Percentiles rank a stretch among this genome's conserved stretches.
Evolutionary conservation across 2,888 invertebrate species (phyloP).

Genomic region (Hypolimnas misippus): DNA sequence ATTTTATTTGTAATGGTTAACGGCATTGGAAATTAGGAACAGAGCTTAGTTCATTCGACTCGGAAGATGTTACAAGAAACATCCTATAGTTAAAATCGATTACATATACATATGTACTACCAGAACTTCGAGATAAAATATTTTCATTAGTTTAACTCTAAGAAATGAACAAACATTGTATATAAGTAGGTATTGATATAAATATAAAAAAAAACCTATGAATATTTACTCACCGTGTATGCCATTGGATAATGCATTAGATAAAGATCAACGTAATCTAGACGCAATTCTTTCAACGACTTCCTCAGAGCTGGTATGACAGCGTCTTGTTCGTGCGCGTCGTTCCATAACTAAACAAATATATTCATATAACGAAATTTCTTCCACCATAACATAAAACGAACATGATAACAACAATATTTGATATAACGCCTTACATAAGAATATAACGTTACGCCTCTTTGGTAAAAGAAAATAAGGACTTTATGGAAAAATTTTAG

Average conservation of each 20-base stretch:
- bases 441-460: slow-evolving; percentile 21
- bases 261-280: slow-evolving; percentile 91
- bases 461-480: slow-evolving; percentile 19
- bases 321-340: slow-evolving; percentile 85
- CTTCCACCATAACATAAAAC: slow-evolving; percentile 14
- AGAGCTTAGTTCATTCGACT: too few relatives aligned
- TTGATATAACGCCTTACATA: slow-evolving; percentile 23
- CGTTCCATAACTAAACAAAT: slow-evolving; percentile 69
- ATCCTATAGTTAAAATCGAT: too few relatives aligned
- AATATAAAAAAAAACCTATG: neutral
- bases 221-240: slow-evolving; percentile 73
- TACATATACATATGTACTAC: too few relatives aligned
- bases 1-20: too few relatives aligned
- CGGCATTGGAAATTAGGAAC: too few relatives aligned
- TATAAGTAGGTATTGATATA: neutral
- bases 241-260: slow-evolving; percentile 92
- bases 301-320: slow-evolving; percentile 86
- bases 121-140: too few relatives aligned
- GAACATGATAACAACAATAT: slow-evolving; percentile 26
- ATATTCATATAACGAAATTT: slow-evolving; percentile 27
- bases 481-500: slow-evolving; percentile 23
- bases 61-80: too few relatives aligned
- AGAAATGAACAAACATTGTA: neutral
- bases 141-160: neutral
- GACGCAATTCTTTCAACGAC: slow-evolving; percentile 85